Evolutionary conservation across 1,140 invertebrate genomes (phyloP), one percentile per base, ranked within the genome.

Genomic region (Ooceraea biroi): DNA sequence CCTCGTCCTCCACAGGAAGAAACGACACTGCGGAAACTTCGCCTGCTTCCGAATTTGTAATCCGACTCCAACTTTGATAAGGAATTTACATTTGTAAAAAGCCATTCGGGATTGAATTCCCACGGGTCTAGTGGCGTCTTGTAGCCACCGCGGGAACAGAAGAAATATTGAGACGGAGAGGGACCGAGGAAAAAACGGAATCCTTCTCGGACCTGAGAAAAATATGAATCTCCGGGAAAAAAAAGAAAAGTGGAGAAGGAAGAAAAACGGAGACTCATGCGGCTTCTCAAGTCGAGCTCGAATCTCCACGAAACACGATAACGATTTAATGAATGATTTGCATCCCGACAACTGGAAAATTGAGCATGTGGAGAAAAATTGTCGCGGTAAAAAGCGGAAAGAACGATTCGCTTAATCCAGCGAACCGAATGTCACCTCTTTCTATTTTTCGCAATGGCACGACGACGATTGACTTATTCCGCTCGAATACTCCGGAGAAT

Each of bases 41-140:
- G 85, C 80, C 88, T 88, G 89, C 84, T 89, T 86, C 84, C 88
- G 90, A 93, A 92, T 92, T 92, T 90, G 88, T 91, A 91, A 92
- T 92, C 88, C 88, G 84, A 85, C 88, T 85, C 85, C 76, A 84
- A 92, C 89, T 91, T 91, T 89, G 88, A 92, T 93, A 92, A 92
- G 89, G 88, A 92, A 92, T 92, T 91, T 91, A 91, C 92, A 92
- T 93, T 92, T 85, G 90, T 91, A 90, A 90, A 91, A 90, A 91
- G 84, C 78, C 90, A 88, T 88, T 91, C 80, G 85, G 83, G 83
- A 92, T 91, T 88, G 86, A 89, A 89, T 90, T 89, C 84, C 69
- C 87, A 80, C 74, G 48, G 57, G 69, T 66, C 48, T 55, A 22
- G 36, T 68, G 60, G 36, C 82, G 63, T 73, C 77, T 77, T 61